Evolutionary conservation across 2,113 vertebrate species (phyloP), one percentile per base, ranked within the genome.

Genomic region (Lontra canadensis): DNA sequence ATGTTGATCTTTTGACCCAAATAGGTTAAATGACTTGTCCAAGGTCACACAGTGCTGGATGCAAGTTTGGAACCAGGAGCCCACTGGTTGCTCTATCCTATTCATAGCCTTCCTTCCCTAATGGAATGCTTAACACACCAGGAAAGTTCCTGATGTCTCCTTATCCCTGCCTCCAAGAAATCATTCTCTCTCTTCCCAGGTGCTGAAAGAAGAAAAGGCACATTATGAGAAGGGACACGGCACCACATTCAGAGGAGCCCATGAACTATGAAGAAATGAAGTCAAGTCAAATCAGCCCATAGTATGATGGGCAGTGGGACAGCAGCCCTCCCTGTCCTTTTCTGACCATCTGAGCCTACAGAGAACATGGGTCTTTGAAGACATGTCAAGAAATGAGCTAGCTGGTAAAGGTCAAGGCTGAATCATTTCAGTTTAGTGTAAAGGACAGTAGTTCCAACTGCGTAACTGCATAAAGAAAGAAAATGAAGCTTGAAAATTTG

Each of bases 321-420:
- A 17, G 3, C 15, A 23, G 0, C 20, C 12, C 26, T 18, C 49
- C 36, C 65, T n/a, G 13, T 25, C 14, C 12, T 83, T 83, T 20
- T 29, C 34, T 65, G 39, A 47, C 36, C 23, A 14, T 61, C 76
- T 2, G 18, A 78, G 57, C 91, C 87, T 73, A 20, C 26, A 21
- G 49, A 13, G 47, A 67, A 65, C 17, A 2, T 6, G n/a, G 88
- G 74, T 74, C 63, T 84, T 84, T 47, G 39, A 83, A 49, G 57
- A 92, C 84, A 89, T 69, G 65, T 69, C 73, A 57, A 36, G 73
- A 95, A 84, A 84, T 15, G 8, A 92, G 39, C 59, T 81, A 17
- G 26, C 61, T 92, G 14, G 87, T 71, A 94, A 96, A 94, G 90
- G 31, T 92, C 87, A 93, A 55, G 36, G 18, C 26, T 26, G 17